Evolutionary conservation across 2,113 vertebrate genomes (phyloP).

Genomic region (Lagopus leucura): DNA sequence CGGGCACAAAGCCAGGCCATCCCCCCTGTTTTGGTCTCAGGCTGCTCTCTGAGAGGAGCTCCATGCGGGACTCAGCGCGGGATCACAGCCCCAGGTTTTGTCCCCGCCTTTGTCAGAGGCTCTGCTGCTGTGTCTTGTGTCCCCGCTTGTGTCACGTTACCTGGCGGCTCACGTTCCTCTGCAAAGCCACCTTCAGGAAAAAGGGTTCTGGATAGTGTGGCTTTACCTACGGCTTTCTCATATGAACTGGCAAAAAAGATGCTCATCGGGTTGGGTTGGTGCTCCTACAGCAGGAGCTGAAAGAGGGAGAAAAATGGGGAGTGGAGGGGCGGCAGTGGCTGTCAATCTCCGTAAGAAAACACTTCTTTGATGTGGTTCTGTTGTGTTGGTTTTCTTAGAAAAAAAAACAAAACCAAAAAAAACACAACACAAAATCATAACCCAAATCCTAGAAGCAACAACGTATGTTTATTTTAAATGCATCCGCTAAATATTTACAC

Average conservation of each 20-base stretch:
- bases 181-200: neutral
- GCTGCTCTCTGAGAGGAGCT: neutral
- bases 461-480: constrained; percentile 60
- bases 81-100: constrained; percentile 27
- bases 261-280: neutral
- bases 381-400: neutral
- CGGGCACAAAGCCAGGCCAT: neutral
- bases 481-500: constrained; percentile 65
- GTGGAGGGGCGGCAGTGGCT: neutral
- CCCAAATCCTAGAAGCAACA: constrained; percentile 55
- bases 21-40: neutral
- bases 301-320: neutral
- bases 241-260: neutral
- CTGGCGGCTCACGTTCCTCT: neutral
- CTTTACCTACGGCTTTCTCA: neutral
- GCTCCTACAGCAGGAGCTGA: constrained; percentile 23
- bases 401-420: neutral
- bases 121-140: neutral
- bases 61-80: neutral
- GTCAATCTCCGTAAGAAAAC: constrained; percentile 50
- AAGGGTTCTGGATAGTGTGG: neutral
- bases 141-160: neutral
- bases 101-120: constrained; percentile 26
- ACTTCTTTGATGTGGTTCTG: constrained; percentile 46
- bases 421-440: neutral